Evolutionary conservation across 2,888 invertebrate genomes (phyloP), one percentile per base, ranked within the genome.

Genomic region (Latrodectus elegans): DNA sequence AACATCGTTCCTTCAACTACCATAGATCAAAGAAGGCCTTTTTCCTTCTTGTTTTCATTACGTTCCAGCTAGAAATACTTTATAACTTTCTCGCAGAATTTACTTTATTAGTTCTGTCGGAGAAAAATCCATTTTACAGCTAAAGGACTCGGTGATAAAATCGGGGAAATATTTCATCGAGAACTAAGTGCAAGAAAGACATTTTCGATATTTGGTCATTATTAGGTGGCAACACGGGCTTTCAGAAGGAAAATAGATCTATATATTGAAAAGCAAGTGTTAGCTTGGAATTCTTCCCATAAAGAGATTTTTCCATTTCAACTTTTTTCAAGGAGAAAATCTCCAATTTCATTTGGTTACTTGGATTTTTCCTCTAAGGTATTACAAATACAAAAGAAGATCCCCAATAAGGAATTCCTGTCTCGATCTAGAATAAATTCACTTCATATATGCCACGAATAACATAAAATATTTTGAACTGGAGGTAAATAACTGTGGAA

Each of bases 21-120:
- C 38, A 2, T 14, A 70, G 70, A 51, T 17, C 51, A 14, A 38
- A n/a, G 38, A 38, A 70, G 49, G 11, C 73, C 15, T 49, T 49
- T 71, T 71, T 71, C n/a, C 52, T 0, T 65, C 12, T 65, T 67
- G 64, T 77, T 65, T 76, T 77, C 75, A 75, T 75, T 75, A 64
- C 55, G 55, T 77, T 65, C 65, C n/a, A 49, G 51, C 17, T 17
- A 15, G 51, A 77, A 77, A 77, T 77, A 77, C 51, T 77, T 77
- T 77, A 77, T 77, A 65, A 67, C 76, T 65, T 77, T 75, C 38
- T 77, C 51, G 8, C 15, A 26, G 67, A 14, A 65, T 77, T 67
- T 65, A 77, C 67, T 77, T 77, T 77, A 77, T 77, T 77, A 75
- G 75, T 77, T 77, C 49, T 22, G 9, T 38, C n/a, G 12, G 17